Base-by-base conservation (phyloP, 2,888 invertebrate species). In the Drosophila mimetica region DNA sequence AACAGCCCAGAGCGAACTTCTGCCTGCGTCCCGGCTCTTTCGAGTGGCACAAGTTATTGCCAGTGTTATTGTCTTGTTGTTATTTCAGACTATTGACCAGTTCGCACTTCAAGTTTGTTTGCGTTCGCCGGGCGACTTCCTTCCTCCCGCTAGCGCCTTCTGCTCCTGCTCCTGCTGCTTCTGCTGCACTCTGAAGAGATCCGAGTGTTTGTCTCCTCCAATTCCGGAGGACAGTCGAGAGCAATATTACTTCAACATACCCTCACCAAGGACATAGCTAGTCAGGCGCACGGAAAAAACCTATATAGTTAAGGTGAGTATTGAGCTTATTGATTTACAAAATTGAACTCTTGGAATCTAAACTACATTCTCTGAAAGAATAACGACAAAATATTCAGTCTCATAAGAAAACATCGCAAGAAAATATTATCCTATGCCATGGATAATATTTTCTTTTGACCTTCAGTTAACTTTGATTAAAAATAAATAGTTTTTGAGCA, bases 21-120 rank as follows among this genome's bases (percentile, higher is more conserved):
- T 72, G 71, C 14, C 44, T 44, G 14, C 44, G 71, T 71, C 60
- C 66, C 70, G 53, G 50, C 22, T 52, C 18, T 20, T 16, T 13
- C n/a, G 41, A 32, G 34, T 16, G 22, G n/a, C 66, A 72, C 75
- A 75, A 86, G 73, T 79, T 86, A 83, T 83, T 79, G 84, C 84
- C 86, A 77, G 81, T 84, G 81, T 81, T 79, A 84, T 86, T 77
- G 83, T 77, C 86, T 86, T 81, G 81, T 79, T 83, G 83, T 75
- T 86, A 86, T 83, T 85, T 83, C 80, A 75, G 84, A 77, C 86
- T 86, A 83, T 83, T 86, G 83, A 84, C 86, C 84, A 86, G 77
- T 81, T 83, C 79, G 65, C 84, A 77, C 86, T 84, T 70, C 69
- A 66, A 83, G 71, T 71, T 63, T 82, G 81, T 82, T 83, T 86